These are phyloP conservation scores for Lithophane socia DNA, from an alignment of 2,888 invertebrate species.

Conservation along the genomic window DNA sequence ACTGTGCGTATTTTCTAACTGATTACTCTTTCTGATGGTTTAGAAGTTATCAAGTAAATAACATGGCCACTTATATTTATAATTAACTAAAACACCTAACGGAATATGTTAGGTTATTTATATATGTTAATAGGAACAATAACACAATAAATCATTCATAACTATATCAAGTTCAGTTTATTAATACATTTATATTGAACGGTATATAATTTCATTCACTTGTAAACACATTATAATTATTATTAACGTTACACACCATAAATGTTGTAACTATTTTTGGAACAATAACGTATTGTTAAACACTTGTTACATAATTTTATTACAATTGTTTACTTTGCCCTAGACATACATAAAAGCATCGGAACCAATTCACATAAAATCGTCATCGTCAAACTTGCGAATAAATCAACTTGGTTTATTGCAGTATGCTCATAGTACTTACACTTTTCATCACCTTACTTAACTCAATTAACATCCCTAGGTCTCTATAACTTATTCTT, in stretches of 20 bases:
- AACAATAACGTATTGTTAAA: conserved; percentile 58
- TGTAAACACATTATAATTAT: conserved; percentile 14
- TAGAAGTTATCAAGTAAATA: not conserved
- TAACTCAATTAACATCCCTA: not conserved
- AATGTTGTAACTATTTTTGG: conserved; percentile 47
- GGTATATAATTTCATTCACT: conserved; percentile 39
- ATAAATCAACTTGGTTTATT: not conserved
- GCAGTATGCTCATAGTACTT: not conserved
- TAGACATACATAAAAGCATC: conserved; percentile 42
- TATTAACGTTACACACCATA: conserved; percentile 9
- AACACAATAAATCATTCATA: conserved; percentile 39
- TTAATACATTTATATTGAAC: conserved; percentile 1
- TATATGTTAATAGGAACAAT: conserved; percentile 37
- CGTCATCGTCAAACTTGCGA: not conserved
- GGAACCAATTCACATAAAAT: not conserved
- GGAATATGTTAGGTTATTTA: conserved; percentile 23
- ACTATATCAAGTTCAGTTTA: conserved; percentile 45
- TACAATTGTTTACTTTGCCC: conserved; percentile 45
- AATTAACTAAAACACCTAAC: conserved; percentile 1
- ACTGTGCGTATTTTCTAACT: not conserved
- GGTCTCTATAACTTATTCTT: not conserved
- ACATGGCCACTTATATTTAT: not conserved
- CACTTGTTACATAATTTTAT: conserved; percentile 52
- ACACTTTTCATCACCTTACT: not conserved
- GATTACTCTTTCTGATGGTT: not conserved